These are phyloP conservation scores for Diplazon laetatorius DNA, from an alignment of 2,888 invertebrate genomes.

Conservation along the genomic window DNA sequence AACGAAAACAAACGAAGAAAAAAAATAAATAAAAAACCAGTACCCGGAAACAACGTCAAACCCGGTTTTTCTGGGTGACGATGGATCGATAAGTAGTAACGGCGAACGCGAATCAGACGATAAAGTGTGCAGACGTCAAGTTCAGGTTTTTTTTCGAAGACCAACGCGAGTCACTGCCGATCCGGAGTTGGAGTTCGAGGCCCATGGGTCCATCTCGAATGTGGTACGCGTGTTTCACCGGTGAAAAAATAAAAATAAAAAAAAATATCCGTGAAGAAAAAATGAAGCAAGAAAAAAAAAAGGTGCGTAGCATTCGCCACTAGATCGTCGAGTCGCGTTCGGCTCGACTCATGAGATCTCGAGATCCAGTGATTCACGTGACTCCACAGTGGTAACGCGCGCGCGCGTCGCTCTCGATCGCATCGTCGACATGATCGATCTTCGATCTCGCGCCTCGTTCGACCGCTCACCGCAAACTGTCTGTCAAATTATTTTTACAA, in stretches of 20 bases:
- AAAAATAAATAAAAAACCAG: too few species aligned
- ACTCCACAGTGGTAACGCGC: conserved; percentile 3
- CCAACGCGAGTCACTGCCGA: not conserved
- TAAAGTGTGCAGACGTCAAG: not conserved
- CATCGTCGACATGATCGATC: conserved; percentile 8
- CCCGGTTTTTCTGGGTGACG: not conserved
- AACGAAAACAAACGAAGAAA: too few species aligned
- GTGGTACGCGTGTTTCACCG: not conserved
- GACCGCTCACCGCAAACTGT: not conserved
- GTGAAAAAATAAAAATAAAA: too few species aligned
- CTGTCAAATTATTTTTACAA: not conserved
- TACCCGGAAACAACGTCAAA: not conserved
- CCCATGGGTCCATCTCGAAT: not conserved
- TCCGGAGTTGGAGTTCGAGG: not conserved
- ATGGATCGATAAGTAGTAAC: not conserved
- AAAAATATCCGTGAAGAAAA: too few species aligned
- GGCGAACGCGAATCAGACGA: not conserved
- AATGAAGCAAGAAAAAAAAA: not conserved
- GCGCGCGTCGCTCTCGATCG: conserved; percentile 11
- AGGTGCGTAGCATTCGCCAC: not conserved
- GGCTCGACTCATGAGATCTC: conserved; percentile 13
- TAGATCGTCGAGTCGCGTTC: conserved; percentile 14
- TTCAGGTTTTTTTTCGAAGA: conserved; percentile 7
- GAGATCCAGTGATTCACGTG: conserved; percentile 50
- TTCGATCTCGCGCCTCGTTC: not conserved